Evolutionary conservation across 2,888 invertebrate species (phyloP), one percentile per base, ranked within the genome.

Genomic region (Andrena fulva): DNA sequence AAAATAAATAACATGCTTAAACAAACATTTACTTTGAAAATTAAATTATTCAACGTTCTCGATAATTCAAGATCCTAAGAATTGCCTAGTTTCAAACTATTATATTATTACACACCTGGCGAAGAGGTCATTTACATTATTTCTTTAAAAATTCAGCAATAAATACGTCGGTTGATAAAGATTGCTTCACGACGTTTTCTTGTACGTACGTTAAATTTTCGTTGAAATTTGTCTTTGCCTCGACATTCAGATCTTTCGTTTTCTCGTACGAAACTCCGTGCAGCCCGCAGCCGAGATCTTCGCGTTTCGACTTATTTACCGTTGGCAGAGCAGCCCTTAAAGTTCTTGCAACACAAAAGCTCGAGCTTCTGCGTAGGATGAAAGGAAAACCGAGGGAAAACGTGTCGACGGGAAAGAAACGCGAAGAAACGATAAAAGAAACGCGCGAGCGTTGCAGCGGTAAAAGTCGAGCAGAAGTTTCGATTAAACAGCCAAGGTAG

Each of bases 401-500:
- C 35, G 20, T 2, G 64, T 2, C 31, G 66, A 12, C n/a, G 20
- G 35, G 35, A 50, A 75, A 59, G 56, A 42, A 74, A 52, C n/a
- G 12, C 12, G 56, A 29, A 62, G 56, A 20, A 52, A 50, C 48
- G 42, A 68, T 42, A 54, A 68, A 60, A 68, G 62, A 76, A 76
- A 68, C 27, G 35, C 8, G 35, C 8, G 7, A 54, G 42, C n/a
- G 8, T 54, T 24, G 50, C 29, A 29, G 31, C 29, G 60, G 62
- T 62, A 62, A 77, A 67, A 68, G 48, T 76, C 52, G 78, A 62
- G n/a, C 27, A 60, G 35, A 75, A 62, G 29, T 78, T 64, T 77
- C 69, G 79, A 79, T 79, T 64, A 60, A 78, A 56, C 66, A 54
- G 12, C 48, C 16, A 20, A 10, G 3, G 7, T n/a, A 10, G 54